Evolutionary conservation across 2,888 invertebrate species (phyloP).

Genomic region (Clitarchus hookeri): DNA sequence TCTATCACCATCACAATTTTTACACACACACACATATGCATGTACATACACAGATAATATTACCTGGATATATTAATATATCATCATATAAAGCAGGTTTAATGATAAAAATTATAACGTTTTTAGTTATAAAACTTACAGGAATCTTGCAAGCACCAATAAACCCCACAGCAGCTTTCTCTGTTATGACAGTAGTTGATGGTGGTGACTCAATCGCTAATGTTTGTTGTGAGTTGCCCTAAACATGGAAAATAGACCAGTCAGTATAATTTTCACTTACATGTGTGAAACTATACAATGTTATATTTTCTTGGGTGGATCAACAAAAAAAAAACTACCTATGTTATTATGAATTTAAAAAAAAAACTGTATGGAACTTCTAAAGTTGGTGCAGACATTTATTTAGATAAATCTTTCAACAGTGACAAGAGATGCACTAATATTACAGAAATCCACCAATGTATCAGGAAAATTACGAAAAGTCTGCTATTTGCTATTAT

Average conservation of each 20-base stretch:
- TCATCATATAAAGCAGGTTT: too few species aligned
- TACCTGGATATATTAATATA: too few species aligned
- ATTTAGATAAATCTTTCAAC: not conserved
- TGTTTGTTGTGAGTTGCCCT: not conserved
- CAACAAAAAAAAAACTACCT: too few species aligned
- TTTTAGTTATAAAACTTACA: slow-evolving; percentile 51
- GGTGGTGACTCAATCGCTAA: not conserved
- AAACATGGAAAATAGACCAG: not conserved
- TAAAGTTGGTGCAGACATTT: not conserved
- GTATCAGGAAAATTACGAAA: not conserved
- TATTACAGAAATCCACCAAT: not conserved
- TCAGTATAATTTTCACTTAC: not conserved
- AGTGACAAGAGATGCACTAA: not conserved
- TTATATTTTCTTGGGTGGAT: too few species aligned
- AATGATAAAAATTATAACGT: not conserved
- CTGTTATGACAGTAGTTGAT: not conserved
- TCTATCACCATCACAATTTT: too few species aligned
- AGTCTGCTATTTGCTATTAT: not conserved
- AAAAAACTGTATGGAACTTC: not conserved
- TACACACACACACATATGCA: too few species aligned
- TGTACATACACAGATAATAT: too few species aligned
- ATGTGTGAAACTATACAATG: too few species aligned
- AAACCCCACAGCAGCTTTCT: slow-evolving; percentile 70
- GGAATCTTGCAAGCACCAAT: slow-evolving; percentile 81
- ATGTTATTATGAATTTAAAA: not conserved